Percentiles rank a stretch among this genome's conserved stretches.
phyloP scores from a whole-genome alignment of 1,140 invertebrate genomes.

The Euwallacea fornicatus region DNA sequence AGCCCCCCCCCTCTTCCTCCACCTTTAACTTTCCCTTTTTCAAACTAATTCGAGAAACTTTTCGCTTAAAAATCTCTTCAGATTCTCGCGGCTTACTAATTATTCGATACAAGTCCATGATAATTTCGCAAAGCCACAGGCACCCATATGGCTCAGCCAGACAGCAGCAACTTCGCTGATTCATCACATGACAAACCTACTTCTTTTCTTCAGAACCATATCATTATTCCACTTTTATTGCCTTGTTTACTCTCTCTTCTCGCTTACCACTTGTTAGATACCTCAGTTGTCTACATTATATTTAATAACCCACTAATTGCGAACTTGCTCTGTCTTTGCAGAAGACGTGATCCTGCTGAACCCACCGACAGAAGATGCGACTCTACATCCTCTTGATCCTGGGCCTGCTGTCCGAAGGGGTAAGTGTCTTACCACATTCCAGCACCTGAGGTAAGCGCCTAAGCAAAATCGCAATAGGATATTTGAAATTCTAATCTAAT shows the following conservation, averaged over 20 bases:
- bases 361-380: slow-evolving; percentile 51
- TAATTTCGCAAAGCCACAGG: too few relatives aligned
- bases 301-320: not conserved
- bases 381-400: slow-evolving; percentile 54
- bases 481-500: slow-evolving; percentile 18
- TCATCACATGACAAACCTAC: not conserved
- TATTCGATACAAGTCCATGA: too few relatives aligned
- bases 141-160: too few relatives aligned
- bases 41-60: too few relatives aligned
- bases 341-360: not conserved
- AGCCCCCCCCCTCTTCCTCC: too few relatives aligned
- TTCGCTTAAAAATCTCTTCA: too few relatives aligned
- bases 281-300: not conserved
- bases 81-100: too few relatives aligned
- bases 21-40: too few relatives aligned
- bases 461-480: not conserved
- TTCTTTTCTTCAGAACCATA: not conserved
- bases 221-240: slow-evolving; percentile 2
- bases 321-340: slow-evolving; percentile 13
- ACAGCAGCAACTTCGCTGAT: too few relatives aligned
- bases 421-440: slow-evolving; percentile 48
- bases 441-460: too few relatives aligned
- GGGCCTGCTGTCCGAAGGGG: slow-evolving; percentile 57
- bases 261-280: not conserved
- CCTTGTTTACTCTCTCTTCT: not conserved